Evolutionary conservation across 2,888 invertebrate genomes (phyloP).

Genomic region (Dastarcus helophoroides): DNA sequence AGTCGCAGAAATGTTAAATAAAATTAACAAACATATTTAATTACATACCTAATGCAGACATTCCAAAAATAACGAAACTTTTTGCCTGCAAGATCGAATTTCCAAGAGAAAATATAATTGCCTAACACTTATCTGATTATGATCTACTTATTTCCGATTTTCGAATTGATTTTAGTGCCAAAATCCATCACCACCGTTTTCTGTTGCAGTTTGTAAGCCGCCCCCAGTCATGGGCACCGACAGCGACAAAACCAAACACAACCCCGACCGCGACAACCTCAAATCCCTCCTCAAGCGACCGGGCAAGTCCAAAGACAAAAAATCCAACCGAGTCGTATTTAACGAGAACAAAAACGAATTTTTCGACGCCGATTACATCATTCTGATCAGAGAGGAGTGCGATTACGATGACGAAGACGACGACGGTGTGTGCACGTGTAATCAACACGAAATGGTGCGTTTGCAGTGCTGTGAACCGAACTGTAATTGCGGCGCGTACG

Average conservation of each 20-base stretch:
- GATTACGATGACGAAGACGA: constrained; percentile 71
- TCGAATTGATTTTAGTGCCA: too few species aligned
- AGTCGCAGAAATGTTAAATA: too few species aligned
- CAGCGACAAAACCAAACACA: constrained; percentile 36
- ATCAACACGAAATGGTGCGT: constrained; percentile 54
- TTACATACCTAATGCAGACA: too few species aligned
- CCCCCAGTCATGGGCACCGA: constrained; percentile 40
- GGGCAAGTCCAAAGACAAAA: constrained; percentile 49
- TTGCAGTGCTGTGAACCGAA: constrained; percentile 56
- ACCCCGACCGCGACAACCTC: constrained; percentile 51
- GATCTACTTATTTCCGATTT: too few species aligned
- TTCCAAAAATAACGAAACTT: too few species aligned
- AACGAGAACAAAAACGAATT: constrained; percentile 84
- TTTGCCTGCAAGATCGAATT: too few species aligned
- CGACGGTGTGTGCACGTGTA: constrained; percentile 58
- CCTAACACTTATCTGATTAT: too few species aligned
- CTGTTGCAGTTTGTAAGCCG: too few species aligned
- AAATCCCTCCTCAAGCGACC: constrained; percentile 68
- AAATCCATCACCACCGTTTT: too few species aligned
- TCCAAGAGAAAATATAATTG: too few species aligned
- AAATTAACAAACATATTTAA: too few species aligned
- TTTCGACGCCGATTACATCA: constrained; percentile 87
- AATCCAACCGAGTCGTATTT: constrained; percentile 73
- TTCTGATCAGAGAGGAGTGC: constrained; percentile 79
- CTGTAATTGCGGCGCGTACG: constrained; percentile 39